phyloP scores from a whole-genome alignment of 2,888 invertebrate genomes.

The Megamerina dolium region DNA sequence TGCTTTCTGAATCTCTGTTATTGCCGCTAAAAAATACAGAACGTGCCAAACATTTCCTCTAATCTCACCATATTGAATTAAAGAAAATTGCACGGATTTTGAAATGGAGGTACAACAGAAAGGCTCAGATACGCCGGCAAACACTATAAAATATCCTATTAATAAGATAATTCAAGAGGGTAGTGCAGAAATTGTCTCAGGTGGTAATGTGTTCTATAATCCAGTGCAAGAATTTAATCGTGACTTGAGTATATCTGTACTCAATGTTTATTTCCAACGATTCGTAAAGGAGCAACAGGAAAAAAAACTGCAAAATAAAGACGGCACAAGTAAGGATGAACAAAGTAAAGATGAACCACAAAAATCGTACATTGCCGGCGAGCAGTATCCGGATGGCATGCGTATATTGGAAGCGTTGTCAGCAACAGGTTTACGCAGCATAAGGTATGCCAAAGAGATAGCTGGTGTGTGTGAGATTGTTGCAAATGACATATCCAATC shows the following conservation, averaged over 20 bases:
- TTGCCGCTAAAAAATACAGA: too few relatives aligned
- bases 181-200: slow-evolving; percentile 66
- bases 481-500: slow-evolving; percentile 84
- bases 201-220: slow-evolving; percentile 90
- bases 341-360: neutral
- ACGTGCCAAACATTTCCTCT: too few relatives aligned
- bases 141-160: too few relatives aligned
- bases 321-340: neutral
- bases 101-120: too few relatives aligned
- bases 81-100: too few relatives aligned
- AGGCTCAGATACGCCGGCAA: too few relatives aligned
- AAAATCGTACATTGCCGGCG: slow-evolving; percentile 27
- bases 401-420: slow-evolving; percentile 86
- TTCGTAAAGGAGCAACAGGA: slow-evolving; percentile 41
- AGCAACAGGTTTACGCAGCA: slow-evolving; percentile 91
- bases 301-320: slow-evolving; percentile 7
- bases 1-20: too few relatives aligned
- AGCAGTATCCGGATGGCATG: slow-evolving; percentile 39
- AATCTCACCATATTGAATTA: too few relatives aligned
- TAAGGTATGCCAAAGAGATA: slow-evolving; percentile 94
- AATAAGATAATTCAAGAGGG: slow-evolving; percentile 67
- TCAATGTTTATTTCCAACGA: slow-evolving; percentile 61
- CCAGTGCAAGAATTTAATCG: slow-evolving; percentile 98
- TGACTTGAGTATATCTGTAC: slow-evolving; percentile 77
- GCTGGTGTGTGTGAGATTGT: slow-evolving; percentile 70